phyloP scores from a whole-genome alignment of 2,888 invertebrate genomes.

The Trichopria drosophilae region DNA sequence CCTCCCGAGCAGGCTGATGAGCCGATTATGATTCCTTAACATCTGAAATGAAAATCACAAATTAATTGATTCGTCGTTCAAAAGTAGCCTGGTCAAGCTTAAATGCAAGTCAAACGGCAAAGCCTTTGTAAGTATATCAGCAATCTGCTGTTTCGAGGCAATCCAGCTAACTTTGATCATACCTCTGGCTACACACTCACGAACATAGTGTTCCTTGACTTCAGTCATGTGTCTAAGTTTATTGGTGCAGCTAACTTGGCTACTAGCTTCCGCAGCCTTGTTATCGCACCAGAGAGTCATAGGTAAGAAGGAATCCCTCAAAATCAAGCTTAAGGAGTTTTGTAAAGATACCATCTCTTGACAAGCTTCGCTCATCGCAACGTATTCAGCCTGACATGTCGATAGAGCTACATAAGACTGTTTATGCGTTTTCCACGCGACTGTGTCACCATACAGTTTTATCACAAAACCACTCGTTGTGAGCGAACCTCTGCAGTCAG shows the following conservation, averaged over 20 bases:
- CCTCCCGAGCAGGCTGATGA: too few species aligned
- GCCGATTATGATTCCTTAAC: too few species aligned
- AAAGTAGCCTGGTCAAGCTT: too few species aligned
- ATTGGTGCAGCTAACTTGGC: too few species aligned
- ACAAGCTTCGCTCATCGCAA: constrained; percentile 23
- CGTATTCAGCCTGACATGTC: constrained; percentile 24
- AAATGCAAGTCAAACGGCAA: constrained; percentile 13
- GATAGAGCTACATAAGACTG: constrained; percentile 17
- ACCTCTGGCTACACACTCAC: constrained; percentile 7
- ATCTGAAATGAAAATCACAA: too few species aligned
- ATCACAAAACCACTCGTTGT: constrained; percentile 25
- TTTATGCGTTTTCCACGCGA: constrained; percentile 20
- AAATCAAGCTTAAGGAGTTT: constrained; percentile 10
- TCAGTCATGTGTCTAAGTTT: too few species aligned
- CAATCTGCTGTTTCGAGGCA: too few species aligned
- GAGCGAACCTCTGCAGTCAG: constrained; percentile 21
- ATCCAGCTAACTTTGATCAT: too few species aligned
- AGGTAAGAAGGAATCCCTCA: constrained; percentile 15
- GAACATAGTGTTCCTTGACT: too few species aligned
- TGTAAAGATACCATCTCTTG: constrained; percentile 13
- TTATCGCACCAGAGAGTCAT: constrained; percentile 30
- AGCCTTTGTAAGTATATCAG: constrained; percentile 16
- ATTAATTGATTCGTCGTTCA: too few species aligned
- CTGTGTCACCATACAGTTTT: constrained; percentile 20
- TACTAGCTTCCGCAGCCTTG: too few species aligned